Conservation (phyloP, 2,888 invertebrate species). For the Lithophane socia region DNA sequence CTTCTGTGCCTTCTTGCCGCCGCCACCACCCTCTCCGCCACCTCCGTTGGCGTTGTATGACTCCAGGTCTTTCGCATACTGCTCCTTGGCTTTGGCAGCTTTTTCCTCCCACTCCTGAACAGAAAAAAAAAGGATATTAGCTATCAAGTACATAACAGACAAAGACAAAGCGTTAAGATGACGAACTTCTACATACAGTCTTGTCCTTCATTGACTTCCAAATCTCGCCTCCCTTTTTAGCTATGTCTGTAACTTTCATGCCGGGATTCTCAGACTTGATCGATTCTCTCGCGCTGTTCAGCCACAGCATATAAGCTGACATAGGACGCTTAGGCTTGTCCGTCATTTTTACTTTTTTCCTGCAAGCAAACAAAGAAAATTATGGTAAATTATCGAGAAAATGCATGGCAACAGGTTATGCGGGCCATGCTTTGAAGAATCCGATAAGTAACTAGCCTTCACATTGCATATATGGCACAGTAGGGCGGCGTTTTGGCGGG, state of each 20-base stretch:
- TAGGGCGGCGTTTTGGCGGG: conserved; percentile 90
- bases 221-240: conserved; percentile 98
- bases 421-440: conserved; percentile 73
- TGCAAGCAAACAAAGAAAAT: conserved; percentile 76
- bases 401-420: conserved; percentile 79
- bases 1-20: conserved; percentile 89
- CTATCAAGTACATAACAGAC: conserved; percentile 27
- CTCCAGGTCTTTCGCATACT: conserved; percentile 96
- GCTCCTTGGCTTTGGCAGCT: conserved; percentile 96
- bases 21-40: conserved; percentile 87
- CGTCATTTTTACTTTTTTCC: conserved; percentile 93
- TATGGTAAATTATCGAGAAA: conserved; percentile 65
- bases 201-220: conserved; percentile 98
- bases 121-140: conserved; percentile 43
- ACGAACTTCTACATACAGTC: conserved; percentile 90
- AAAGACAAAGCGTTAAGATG: conserved; percentile 34
- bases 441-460: conserved; percentile 74
- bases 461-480: conserved; percentile 76
- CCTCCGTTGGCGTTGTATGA: conserved; percentile 96
- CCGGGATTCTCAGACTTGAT: conserved; percentile 98
- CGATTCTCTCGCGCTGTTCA: conserved; percentile 96
- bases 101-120: conserved; percentile 97
- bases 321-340: conserved; percentile 98
- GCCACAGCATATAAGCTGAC: conserved; percentile 98
- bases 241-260: conserved; percentile 97